Conservation (phyloP, 2,113 vertebrate genomes). For the Rhineura floridana region DNA sequence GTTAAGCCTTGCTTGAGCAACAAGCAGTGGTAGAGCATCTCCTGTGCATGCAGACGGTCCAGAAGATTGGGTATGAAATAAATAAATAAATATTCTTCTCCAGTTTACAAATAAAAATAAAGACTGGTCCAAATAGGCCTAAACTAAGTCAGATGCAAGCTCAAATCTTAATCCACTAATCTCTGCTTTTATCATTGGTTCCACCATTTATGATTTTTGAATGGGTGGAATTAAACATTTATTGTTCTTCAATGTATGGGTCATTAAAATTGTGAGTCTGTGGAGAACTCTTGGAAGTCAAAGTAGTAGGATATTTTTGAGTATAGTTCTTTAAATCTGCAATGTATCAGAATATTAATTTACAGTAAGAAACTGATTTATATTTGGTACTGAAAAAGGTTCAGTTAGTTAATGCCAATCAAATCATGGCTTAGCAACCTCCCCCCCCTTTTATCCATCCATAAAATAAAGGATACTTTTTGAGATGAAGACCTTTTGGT, state of each 20-base stretch:
- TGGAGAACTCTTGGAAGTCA: not conserved
- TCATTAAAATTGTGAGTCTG: not conserved
- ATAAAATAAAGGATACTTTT: not conserved
- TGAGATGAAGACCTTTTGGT: not conserved
- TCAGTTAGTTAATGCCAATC: fast-evolving
- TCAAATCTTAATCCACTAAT: no score
- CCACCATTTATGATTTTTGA: not conserved
- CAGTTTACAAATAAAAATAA: no score
- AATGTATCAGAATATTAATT: not conserved
- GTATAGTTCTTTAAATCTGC: not conserved
- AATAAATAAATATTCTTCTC: no score
- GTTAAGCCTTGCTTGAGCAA: no score
- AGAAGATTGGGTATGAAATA: no score
- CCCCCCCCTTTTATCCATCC: not conserved
- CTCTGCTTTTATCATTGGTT: not conserved
- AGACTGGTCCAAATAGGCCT: no score
- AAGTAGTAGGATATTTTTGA: not conserved
- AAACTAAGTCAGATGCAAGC: no score
- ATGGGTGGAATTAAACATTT: not conserved
- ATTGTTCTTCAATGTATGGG: not conserved
- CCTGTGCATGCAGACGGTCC: no score
- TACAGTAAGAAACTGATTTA: not conserved
- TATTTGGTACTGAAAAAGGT: not conserved
- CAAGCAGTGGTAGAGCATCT: no score
- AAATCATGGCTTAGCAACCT: fast-evolving